phyloP scores from a whole-genome alignment of 2,113 vertebrate genomes.

The Eurystomus gularis region DNA sequence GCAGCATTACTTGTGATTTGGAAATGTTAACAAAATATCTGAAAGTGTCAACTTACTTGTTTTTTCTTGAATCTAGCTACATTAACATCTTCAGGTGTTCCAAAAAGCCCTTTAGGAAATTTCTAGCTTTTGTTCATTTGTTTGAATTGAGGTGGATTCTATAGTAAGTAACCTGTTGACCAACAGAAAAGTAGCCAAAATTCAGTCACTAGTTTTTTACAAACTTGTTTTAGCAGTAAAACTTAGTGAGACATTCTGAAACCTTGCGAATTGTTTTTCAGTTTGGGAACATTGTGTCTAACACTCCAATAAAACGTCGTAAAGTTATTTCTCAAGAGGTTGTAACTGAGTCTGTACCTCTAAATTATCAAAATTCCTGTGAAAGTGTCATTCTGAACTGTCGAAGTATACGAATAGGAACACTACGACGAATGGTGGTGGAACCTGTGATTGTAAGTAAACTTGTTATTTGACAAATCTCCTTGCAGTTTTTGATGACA shows the following conservation, averaged over 20 bases:
- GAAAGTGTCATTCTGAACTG: constrained; percentile 91
- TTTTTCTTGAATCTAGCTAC: not conserved
- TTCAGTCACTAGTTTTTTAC: not conserved
- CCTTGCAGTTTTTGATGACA: not conserved
- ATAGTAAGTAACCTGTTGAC: not conserved
- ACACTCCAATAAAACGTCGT: constrained; percentile 81
- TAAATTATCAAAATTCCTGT: constrained; percentile 62
- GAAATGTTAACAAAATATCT: not conserved
- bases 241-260: constrained; percentile 18
- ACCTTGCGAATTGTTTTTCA: constrained; percentile 62
- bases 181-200: not conserved
- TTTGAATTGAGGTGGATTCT: not conserved
- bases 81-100: not conserved
- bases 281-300: constrained; percentile 86
- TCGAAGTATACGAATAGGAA: constrained; percentile 91
- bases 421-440: constrained; percentile 84
- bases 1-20: not conserved
- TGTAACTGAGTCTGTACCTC: constrained; percentile 32
- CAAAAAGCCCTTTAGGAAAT: not conserved
- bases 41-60: not conserved
- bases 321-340: constrained; percentile 76
- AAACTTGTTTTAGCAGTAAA: not conserved
- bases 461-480: not conserved
- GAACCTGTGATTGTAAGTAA: constrained; percentile 91
- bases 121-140: not conserved